These are phyloP conservation scores for Patagioenas fasciata DNA, from an alignment of 2,113 vertebrate species.

Conservation along the genomic window DNA sequence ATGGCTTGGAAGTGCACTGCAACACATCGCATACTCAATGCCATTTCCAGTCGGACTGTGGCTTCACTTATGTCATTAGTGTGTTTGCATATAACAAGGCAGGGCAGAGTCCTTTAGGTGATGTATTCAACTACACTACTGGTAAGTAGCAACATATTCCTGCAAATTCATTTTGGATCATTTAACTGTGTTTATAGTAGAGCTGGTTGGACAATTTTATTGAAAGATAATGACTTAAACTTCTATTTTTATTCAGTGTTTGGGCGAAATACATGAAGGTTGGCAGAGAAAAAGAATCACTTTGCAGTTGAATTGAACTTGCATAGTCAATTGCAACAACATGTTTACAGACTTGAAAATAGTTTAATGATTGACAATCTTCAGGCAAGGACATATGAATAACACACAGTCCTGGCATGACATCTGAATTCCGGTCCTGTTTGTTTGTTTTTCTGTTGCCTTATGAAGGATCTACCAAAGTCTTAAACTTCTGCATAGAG, in stretches of 20 bases:
- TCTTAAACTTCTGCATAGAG: not conserved
- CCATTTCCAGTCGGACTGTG: constrained; percentile 83
- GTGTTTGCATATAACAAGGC: constrained; percentile 89
- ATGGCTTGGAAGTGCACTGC: constrained; percentile 84
- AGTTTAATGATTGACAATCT: not conserved
- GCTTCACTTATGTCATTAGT: constrained; percentile 87
- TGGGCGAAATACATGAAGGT: not conserved
- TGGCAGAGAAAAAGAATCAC: not conserved
- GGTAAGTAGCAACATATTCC: constrained; percentile 68
- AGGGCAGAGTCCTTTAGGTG: constrained; percentile 82
- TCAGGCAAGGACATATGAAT: not conserved
- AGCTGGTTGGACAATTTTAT: not conserved
- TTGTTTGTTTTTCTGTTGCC: not conserved
- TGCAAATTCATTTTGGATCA: not conserved
- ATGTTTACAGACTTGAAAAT: not conserved
- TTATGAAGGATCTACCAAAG: not conserved
- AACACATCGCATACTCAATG: constrained; percentile 85
- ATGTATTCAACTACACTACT: constrained; percentile 87
- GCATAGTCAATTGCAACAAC: not conserved
- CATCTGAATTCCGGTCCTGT: not conserved
- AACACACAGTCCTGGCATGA: not conserved
- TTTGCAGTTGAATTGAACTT: not conserved
- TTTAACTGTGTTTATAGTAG: not conserved
- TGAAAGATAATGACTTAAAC: not conserved
- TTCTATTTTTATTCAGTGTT: not conserved